Evolutionary conservation across 2,113 vertebrate genomes (phyloP).

Genomic region (Atrichornis clamosus): DNA sequence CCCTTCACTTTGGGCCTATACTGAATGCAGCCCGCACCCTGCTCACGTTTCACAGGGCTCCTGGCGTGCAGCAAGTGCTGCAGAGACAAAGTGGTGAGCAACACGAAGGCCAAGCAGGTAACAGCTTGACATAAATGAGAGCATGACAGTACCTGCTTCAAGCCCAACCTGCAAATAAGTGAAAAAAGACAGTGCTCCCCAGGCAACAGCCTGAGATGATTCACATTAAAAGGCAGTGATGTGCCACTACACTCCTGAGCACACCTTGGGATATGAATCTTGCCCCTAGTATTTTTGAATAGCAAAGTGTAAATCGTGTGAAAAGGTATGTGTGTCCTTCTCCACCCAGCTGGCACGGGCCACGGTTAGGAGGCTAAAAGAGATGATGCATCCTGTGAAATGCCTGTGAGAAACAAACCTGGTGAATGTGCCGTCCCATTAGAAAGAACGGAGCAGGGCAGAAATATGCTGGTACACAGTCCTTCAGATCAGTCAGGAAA

Average conservation of each 20-base stretch:
- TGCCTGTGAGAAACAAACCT: not conserved
- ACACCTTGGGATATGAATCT: not conserved
- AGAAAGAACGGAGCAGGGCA: not conserved
- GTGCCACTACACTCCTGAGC: not conserved
- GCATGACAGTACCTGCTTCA: not conserved
- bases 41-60: not conserved
- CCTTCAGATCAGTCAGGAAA: not conserved
- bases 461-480: not conserved
- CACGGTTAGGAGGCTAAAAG: not conserved
- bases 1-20: not conserved
- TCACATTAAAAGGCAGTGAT: not conserved
- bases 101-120: not conserved
- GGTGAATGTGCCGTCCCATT: not conserved
- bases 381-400: not conserved
- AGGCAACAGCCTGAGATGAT: accelerated
- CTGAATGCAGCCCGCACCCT: not conserved
- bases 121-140: not conserved
- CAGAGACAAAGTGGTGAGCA: not conserved
- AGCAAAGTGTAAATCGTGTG: not conserved
- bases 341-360: not conserved
- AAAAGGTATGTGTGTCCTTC: not conserved
- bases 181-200: not conserved
- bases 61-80: not conserved
- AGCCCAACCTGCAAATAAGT: not conserved
- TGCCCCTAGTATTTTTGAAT: not conserved